Base-by-base conservation (phyloP, 2,113 vertebrate species). In the Chloroceryle aenea region DNA sequence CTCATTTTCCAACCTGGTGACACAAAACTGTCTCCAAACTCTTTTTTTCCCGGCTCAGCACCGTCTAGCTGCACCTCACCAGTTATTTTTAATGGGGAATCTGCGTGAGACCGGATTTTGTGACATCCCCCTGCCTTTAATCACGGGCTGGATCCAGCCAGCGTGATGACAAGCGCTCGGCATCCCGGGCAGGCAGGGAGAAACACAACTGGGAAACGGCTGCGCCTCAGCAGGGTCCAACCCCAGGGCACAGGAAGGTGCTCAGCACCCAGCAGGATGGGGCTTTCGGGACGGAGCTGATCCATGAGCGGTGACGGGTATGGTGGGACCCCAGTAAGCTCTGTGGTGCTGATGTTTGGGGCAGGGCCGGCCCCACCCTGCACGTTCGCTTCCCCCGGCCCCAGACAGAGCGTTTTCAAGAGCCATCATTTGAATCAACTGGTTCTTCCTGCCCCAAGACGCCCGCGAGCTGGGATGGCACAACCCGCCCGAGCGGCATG, bases 51-150 rank as follows among this genome's bases (percentile, higher is more conserved):
- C 36, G 0, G 75, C 91, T 85, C 81, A 48, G 95, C 80, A 20
- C 69, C 5, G 58, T 53, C 87, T 67, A 3, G 2, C 63, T 83
- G 90, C 87, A 76, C 79, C 92, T 83, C 87, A 0, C 1, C 5
- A 63, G 91, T 90, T 96, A 91, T 96, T 96, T 96, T 96, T 96
- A 93, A 85, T 62, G 90, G 79, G 87, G 63, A 96, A 79, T 40
- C 93, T 83, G 93, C 87, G 11, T 61, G 91, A 96, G 89, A 58
- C 40, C 1, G 3, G 81, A 42, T 93, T 93, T 21, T 36, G 71
- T 96, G 95, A 89, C 96, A 90, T 58, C 80, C 75, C 80, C 50
- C 34, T 19, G 77, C 89, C 90, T 97, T 97, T 95, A 23, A 95
- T 97, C 93, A 94, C 0, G 1, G 76, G 61, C 56, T 78, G 90